Evolutionary conservation across 2,113 vertebrate species (phyloP).

Genomic region (Oryzias javanicus): DNA sequence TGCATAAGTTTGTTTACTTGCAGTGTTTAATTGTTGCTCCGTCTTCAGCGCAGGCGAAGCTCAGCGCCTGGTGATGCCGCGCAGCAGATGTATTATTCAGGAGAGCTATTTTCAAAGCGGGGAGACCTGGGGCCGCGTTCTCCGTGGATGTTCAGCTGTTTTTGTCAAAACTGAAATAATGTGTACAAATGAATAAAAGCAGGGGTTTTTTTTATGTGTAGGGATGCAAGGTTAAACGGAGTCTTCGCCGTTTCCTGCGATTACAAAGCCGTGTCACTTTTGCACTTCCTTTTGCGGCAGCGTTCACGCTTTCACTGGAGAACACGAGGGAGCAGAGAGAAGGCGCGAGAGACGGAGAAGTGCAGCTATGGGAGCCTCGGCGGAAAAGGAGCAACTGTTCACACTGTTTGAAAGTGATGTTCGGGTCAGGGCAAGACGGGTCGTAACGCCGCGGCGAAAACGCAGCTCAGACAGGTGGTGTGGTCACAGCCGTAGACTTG

Average conservation of each 20-base stretch:
- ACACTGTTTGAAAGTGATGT: conserved; percentile 16
- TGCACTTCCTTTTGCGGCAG: no score
- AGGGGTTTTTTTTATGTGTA: neutral
- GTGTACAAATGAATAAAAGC: conserved; percentile 21
- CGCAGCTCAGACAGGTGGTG: conserved; percentile 47
- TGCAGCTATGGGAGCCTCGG: no score
- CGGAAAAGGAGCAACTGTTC: neutral
- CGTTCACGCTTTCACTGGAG: no score
- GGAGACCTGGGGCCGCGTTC: conserved; percentile 20
- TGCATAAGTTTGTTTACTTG: conserved; percentile 35
- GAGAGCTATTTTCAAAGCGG: conserved; percentile 24
- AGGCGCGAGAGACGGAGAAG: no score
- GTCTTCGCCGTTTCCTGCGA: no score
- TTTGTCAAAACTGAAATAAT: conserved; percentile 22
- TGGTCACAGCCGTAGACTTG: conserved; percentile 44
- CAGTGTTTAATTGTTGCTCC: conserved; percentile 25
- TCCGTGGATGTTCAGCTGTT: conserved; percentile 10
- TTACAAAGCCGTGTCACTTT: no score
- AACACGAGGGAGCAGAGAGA: no score
- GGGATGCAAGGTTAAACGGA: no score
- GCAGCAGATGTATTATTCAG: conserved; percentile 44
- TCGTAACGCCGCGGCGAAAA: conserved; percentile 10
- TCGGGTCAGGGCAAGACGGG: conserved; percentile 4
- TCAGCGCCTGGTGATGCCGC: conserved; percentile 18
- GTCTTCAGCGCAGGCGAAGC: conserved; percentile 11